Evolutionary conservation across 2,888 invertebrate species (phyloP), one percentile per base, ranked within the genome.

Genomic region (Caenorhabditis sulstoni): DNA sequence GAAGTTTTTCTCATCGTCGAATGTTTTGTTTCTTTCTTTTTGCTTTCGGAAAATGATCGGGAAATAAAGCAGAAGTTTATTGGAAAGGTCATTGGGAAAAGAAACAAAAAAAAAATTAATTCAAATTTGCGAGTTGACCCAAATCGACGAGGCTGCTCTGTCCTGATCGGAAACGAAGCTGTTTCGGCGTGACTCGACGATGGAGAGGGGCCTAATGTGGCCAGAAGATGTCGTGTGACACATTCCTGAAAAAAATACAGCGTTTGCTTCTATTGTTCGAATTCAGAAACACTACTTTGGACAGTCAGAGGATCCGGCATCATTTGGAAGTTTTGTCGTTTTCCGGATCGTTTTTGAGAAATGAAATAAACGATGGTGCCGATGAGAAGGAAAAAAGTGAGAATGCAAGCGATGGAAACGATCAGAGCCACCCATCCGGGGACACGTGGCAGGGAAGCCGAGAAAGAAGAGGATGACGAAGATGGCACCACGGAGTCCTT

Each of bases 271-370:
- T n/a, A n/a, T n/a, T n/a, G n/a, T n/a, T n/a, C n/a, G n/a, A n/a
- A n/a, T n/a, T n/a, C n/a, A n/a, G n/a, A n/a, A n/a, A n/a, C n/a
- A n/a, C n/a, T 18, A 64, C 76, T 59, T 41, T 68, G 64, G 11
- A 77, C 76, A 37, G 70, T 77, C 45, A 77, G 18, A 16, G 76
- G 68, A 59, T 68, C 58, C 11, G 62, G 67, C 61, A 61, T 61
- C 53, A 58, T 68, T 45, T 50, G 29, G 7, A 29, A 29, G 29
- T 29, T 29, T 3, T 29, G 37, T 14, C 39, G 37, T 23, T 52
- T 52, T 9, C n/a, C 14, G 0, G 35, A 37, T 8, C 57, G 29
- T 57, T 49, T 45, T 12, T 45, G 45, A 1, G 67, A 35, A 11
- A 62, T 53, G 45, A 65, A 70, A n/a, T 70, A 68, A 44, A 68